These are phyloP conservation scores for Conus ventricosus DNA, from an alignment of 1,140 invertebrate genomes.

Conservation along the genomic window DNA sequence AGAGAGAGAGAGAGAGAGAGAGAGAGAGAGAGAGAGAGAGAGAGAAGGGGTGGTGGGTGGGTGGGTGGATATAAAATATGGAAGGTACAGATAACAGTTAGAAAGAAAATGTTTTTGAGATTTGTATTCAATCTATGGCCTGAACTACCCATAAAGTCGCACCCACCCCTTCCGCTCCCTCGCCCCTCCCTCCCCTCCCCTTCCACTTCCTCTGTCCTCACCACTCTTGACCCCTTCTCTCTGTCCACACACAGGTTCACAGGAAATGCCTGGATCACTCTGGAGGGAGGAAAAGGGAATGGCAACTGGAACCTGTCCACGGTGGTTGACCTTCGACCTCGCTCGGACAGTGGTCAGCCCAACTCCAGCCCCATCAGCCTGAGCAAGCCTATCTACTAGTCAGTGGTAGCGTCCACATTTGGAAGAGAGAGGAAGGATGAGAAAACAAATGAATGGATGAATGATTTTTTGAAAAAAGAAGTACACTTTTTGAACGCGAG, in stretches of 20 bases:
- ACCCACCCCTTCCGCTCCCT: too few relatives aligned
- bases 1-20: slow-evolving; percentile 26
- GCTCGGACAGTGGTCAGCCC: slow-evolving; percentile 45
- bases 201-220: too few relatives aligned
- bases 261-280: slow-evolving; percentile 21
- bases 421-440: background rate
- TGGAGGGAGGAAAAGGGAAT: background rate
- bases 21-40: background rate
- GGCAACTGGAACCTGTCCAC: slow-evolving; percentile 48
- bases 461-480: too few relatives aligned
- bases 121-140: too few relatives aligned
- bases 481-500: too few relatives aligned
- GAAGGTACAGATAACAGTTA: too few relatives aligned
- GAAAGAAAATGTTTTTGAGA: too few relatives aligned
- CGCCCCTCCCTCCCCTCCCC: too few relatives aligned
- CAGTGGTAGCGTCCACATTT: background rate
- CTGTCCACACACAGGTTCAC: background rate
- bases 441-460: background rate
- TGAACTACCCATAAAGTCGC: too few relatives aligned
- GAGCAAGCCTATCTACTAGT: slow-evolving; percentile 53
- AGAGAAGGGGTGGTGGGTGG: background rate
- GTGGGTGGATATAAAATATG: too few relatives aligned
- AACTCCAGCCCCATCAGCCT: slow-evolving; percentile 53
- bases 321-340: slow-evolving; percentile 39
- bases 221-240: background rate